Conservation (phyloP, 92 coral and sea anemone species). For the Umimayanthus kanabou region DNA sequence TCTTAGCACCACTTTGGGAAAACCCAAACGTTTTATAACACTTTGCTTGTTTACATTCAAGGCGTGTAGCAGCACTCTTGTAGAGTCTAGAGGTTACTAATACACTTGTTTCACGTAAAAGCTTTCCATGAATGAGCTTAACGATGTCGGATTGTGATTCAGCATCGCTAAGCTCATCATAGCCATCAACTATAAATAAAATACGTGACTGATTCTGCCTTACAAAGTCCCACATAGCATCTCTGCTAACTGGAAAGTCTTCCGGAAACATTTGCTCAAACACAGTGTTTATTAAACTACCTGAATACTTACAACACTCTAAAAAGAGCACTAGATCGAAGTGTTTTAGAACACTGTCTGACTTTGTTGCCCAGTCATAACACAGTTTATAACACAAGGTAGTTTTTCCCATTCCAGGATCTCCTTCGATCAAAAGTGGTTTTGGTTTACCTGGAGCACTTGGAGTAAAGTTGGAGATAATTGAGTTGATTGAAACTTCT, state of each 20-base stretch:
- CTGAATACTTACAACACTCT: neutral
- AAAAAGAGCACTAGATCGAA: neutral
- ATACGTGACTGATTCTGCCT: neutral
- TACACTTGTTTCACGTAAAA: neutral
- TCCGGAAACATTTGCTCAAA: neutral
- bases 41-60: neutral
- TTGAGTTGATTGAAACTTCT: neutral
- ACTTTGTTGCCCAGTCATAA: neutral
- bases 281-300: neutral
- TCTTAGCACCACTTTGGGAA: neutral
- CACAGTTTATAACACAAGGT: neutral
- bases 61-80: neutral
- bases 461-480: neutral
- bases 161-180: neutral
- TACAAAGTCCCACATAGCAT: neutral
- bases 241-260: neutral
- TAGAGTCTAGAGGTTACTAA: neutral
- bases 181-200: neutral
- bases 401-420: constrained; percentile 6
- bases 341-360: neutral
- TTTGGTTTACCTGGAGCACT: constrained; percentile 2
- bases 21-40: neutral
- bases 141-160: neutral
- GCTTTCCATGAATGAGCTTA: constrained; percentile 4
- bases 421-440: neutral